Evolutionary conservation across 2,888 invertebrate genomes (phyloP).

Genomic region (Rhorus exstirpatorius): DNA sequence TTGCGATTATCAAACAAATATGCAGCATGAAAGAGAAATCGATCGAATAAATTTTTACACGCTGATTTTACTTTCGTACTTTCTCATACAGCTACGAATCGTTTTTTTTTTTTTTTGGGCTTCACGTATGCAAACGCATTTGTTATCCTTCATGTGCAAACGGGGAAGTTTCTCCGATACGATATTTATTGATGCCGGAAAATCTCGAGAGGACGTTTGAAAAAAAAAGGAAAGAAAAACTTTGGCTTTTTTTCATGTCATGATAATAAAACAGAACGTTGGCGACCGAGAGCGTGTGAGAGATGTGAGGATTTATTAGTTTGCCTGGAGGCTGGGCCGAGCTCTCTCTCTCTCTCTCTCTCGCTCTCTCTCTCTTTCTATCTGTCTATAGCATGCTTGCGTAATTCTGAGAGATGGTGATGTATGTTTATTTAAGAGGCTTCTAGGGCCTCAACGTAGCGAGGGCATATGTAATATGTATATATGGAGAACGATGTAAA

Average conservation of each 20-base stretch:
- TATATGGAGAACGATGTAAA: slow-evolving; percentile 50
- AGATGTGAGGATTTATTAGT: slow-evolving; percentile 61
- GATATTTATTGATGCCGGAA: slow-evolving; percentile 40
- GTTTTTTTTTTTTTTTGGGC: neutral
- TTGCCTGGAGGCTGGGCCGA: slow-evolving; percentile 51
- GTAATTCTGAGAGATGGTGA: slow-evolving; percentile 61
- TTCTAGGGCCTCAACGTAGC: slow-evolving; percentile 21
- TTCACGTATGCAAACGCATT: neutral
- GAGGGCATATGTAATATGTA: neutral
- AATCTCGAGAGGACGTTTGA: neutral
- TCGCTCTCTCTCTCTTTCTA: no score
- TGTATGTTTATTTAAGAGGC: slow-evolving; percentile 66
- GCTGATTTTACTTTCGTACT: no score
- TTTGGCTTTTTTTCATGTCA: no score
- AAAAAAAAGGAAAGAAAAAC: no score
- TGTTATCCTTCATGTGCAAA: neutral
- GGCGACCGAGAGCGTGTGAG: slow-evolving; percentile 1
- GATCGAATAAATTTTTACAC: no score
- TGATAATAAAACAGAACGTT: slow-evolving; percentile 15
- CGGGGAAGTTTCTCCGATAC: neutral
- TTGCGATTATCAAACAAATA: no score
- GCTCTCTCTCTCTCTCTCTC: slow-evolving; percentile 33
- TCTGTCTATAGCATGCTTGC: slow-evolving; percentile 27
- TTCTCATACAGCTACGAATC: neutral
- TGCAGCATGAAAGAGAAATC: no score